A percentile compares a stretch with the other conserved stretches of the same genome.
These are phyloP conservation scores for Psittacula cyanocephala DNA, from an alignment of 2,113 vertebrate species.

Conservation along the genomic window DNA sequence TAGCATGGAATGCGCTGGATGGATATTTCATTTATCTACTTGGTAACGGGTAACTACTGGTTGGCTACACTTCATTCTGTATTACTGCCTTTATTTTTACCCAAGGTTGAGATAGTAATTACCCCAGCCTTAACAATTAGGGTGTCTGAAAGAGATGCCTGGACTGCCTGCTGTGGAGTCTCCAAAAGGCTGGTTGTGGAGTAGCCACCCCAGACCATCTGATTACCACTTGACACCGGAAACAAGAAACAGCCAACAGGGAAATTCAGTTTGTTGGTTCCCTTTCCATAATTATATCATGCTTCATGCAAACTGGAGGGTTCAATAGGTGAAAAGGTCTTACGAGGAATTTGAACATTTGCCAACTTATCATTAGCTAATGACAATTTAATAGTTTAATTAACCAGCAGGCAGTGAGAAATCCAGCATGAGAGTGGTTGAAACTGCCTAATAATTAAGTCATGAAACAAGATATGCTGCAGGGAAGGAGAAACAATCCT, in stretches of 20 bases:
- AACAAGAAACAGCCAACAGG: background rate
- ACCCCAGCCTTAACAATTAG: background rate
- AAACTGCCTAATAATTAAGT: constrained; percentile 22
- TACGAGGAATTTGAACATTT: constrained; percentile 33
- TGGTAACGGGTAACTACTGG: background rate
- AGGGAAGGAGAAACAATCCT: constrained; percentile 14
- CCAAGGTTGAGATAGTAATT: background rate
- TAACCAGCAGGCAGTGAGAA: constrained; percentile 31
- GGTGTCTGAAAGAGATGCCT: background rate
- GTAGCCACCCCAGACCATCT: background rate
- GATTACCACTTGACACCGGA: background rate
- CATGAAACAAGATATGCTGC: constrained; percentile 7
- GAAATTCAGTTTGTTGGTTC: background rate
- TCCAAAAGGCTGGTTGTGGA: background rate
- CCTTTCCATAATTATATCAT: background rate
- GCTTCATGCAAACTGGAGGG: background rate
- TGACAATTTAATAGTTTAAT: constrained; percentile 57
- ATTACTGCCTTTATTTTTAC: background rate
- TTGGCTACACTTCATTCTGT: background rate
- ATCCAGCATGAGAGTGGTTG: background rate
- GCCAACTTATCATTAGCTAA: constrained; percentile 42
- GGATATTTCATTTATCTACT: background rate
- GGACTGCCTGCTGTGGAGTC: background rate
- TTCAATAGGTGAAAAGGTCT: constrained; percentile 40
- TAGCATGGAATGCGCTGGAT: background rate